Base-by-base conservation (phyloP, 2,113 vertebrate species). In the Malurus melanocephalus region DNA sequence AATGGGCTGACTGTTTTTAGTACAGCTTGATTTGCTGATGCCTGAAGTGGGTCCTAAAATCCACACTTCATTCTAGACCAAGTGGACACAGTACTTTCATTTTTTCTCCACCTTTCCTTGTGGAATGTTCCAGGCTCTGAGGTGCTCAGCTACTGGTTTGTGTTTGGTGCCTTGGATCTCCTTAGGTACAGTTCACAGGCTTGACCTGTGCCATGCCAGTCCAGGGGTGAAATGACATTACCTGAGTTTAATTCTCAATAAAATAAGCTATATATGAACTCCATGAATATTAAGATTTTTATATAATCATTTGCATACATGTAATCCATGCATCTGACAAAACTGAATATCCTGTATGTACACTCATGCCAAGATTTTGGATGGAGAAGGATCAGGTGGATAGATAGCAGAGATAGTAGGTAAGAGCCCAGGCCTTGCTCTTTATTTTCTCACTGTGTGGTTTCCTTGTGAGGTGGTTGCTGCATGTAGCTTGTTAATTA, bases 91-190 rank as follows among this genome's bases (percentile, higher is more conserved):
- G 13, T 27, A 30, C 7, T 64, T 60, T 57, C 1, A 3, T 46
- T 35, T 85, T 59, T 48, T 1, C 7, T 6, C 3, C 2, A 2
- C 57, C 5, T 49, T 42, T 69, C 13, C 16, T 10, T 83, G 16
- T 0, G 2, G 52, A 15, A 2, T 18, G 17, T 42, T 3, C 28
- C 18, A 27, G 18, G 43, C 38, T 40, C 20, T 64, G 2, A 4
- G 38, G 20, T 42, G 42, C 33, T 10, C 19, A 23, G 64, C 59
- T 57, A 13, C 19, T 72, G 32, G 7, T 53, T 87, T 90, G 40
- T 7, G n/a, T 45, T 48, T 62, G 61, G 13, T 59, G 42, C 16
- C 49, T 62, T 52, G 82, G 23, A 14, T 85, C 16, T 1, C 2
- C 9, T 20, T 76, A 14, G 7, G 22, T 80, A 17, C 28, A 26